These are phyloP conservation scores for Rhogogaster chlorosoma DNA, from an alignment of 2,888 invertebrate species.

Conservation along the genomic window DNA sequence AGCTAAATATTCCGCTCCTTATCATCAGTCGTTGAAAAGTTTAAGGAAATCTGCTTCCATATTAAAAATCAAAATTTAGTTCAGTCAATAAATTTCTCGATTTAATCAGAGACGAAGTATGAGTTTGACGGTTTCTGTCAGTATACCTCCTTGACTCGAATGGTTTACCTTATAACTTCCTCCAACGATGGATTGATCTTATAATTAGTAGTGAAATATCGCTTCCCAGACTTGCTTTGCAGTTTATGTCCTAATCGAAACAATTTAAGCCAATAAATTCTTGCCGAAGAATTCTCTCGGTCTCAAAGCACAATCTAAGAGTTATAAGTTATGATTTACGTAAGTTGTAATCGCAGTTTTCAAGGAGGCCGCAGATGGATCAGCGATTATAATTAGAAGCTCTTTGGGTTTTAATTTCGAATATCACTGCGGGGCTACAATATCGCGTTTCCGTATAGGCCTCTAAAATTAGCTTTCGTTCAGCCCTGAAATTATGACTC, in stretches of 20 bases:
- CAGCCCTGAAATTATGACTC: not conserved
- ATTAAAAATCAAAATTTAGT: not conserved
- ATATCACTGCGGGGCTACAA: not conserved
- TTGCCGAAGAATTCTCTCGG: not conserved
- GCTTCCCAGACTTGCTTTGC: not conserved
- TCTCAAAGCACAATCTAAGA: not conserved
- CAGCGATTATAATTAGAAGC: not conserved
- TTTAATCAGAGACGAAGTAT: not conserved
- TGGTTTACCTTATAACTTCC: not conserved
- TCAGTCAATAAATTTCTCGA: not conserved
- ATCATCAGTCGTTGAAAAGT: not conserved
- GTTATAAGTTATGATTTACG: not conserved
- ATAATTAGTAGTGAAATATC: not conserved
- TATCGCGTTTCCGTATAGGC: not conserved
- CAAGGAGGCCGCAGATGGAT: not conserved
- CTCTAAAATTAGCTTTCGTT: not conserved
- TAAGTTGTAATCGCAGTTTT: not conserved
- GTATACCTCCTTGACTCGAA: not conserved
- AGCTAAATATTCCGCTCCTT: not conserved
- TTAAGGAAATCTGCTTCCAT: not conserved
- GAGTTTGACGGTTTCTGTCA: not conserved
- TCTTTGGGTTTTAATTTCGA: not conserved
- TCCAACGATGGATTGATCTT: not conserved
- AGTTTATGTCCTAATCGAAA: not conserved
- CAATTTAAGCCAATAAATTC: conserved; percentile 13